phyloP scores from a whole-genome alignment of 2,113 vertebrate species.

The Python bivittatus region DNA sequence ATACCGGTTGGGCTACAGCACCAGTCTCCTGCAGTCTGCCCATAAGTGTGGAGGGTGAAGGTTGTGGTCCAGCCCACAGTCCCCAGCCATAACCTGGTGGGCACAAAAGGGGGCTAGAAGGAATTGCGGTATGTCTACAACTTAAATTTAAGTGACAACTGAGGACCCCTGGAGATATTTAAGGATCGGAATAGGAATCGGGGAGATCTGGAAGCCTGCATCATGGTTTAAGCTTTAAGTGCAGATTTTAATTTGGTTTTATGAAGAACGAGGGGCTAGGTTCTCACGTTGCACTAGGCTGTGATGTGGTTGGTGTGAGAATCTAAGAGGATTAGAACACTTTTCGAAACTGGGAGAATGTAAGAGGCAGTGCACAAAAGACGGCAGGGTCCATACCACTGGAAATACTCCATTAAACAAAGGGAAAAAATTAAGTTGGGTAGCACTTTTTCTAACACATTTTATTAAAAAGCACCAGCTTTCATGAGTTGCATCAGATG shows the following conservation, averaged over 20 bases:
- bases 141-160: neutral
- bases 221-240: neutral
- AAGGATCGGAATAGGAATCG: neutral
- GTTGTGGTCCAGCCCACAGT: neutral
- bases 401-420: neutral
- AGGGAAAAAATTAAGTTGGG: accelerated
- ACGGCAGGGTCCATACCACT: neutral
- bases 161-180: neutral
- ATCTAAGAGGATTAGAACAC: neutral
- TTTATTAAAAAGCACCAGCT: neutral
- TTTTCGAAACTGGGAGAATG: neutral
- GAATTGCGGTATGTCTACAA: neutral
- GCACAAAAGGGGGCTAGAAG: neutral
- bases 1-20: too few relatives aligned
- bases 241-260: neutral
- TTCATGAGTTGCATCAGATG: neutral
- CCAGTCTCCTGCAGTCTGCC: neutral
- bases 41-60: neutral
- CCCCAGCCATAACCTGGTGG: neutral
- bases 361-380: neutral
- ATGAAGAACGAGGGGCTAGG: neutral
- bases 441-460: neutral
- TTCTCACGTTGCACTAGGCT: neutral
- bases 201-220: neutral
- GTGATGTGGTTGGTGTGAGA: neutral